Percentiles rank a stretch among this genome's conserved stretches.
These are phyloP conservation scores for Sisyra nigra DNA, from an alignment of 2,888 invertebrate genomes.

Conservation along the genomic window DNA sequence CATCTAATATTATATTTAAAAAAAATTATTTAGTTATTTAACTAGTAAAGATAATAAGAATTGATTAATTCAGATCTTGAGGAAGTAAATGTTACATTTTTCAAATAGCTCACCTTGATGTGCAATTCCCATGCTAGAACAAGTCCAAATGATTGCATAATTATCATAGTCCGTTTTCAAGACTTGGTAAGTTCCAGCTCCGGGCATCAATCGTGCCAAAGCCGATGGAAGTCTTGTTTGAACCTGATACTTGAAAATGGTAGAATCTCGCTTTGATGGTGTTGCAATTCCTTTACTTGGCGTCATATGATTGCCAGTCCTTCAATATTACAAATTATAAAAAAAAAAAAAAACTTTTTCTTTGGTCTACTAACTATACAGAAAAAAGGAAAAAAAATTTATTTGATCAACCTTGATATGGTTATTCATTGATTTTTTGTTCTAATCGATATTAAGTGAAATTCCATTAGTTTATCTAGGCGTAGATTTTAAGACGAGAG, in stretches of 20 bases:
- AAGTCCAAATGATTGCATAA: conserved; percentile 59
- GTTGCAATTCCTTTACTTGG: conserved; percentile 43
- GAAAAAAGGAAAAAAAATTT: not conserved
- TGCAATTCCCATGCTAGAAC: conserved; percentile 44
- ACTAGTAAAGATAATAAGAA: no score
- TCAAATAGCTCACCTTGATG: conserved; percentile 39
- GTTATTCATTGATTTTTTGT: not conserved
- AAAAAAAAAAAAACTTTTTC: not conserved
- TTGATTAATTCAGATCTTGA: no score
- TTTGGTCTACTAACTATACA: not conserved
- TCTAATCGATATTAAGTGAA: not conserved
- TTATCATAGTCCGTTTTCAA: conserved; percentile 55
- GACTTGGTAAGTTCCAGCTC: conserved; percentile 53
- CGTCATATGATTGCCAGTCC: conserved; percentile 42
- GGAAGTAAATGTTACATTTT: no score
- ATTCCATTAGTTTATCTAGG: no score
- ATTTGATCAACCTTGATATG: not conserved
- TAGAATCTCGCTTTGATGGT: conserved; percentile 27
- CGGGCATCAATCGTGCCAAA: conserved; percentile 49
- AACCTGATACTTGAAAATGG: conserved; percentile 39
- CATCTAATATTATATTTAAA: no score
- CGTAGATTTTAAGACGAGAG: no score
- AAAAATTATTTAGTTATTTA: no score
- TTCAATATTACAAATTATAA: conserved; percentile 16
- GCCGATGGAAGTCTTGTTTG: conserved; percentile 42